Conservation (phyloP, 2,113 vertebrate genomes). For the Puntigrus tetrazona region DNA sequence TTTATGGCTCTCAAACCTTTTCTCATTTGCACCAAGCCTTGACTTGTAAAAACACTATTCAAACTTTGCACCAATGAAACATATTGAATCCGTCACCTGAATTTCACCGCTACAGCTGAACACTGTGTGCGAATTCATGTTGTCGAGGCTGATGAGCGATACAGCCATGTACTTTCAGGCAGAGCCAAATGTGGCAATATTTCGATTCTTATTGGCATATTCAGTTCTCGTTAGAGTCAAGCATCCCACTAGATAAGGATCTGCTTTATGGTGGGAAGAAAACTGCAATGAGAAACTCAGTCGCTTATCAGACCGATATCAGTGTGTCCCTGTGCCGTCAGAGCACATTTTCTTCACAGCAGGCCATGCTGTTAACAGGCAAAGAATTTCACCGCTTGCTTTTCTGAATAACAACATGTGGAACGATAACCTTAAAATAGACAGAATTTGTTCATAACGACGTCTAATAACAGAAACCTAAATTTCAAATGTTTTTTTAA, state of each 20-base stretch:
- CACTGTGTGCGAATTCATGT: background rate
- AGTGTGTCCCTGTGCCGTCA: slow-evolving; percentile 16
- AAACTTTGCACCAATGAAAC: background rate
- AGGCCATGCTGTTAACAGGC: slow-evolving; percentile 2
- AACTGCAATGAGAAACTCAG: slow-evolving; percentile 5
- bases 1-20: background rate
- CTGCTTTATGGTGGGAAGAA: slow-evolving; percentile 8
- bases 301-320: slow-evolving; percentile 3
- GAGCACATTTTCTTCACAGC: slow-evolving; percentile 14
- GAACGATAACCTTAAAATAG: slow-evolving; percentile 3
- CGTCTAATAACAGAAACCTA: background rate
- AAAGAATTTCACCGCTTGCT: background rate
- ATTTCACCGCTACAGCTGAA: background rate
- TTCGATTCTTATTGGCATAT: slow-evolving; percentile 17
- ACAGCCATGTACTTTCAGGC: background rate
- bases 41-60: background rate
- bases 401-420: slow-evolving; percentile 5
- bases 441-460: slow-evolving; percentile 23
- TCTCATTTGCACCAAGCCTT: background rate
- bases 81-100: background rate
- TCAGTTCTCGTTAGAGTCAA: slow-evolving; percentile 10
- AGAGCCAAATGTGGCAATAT: slow-evolving; percentile 15
- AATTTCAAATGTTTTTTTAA: background rate
- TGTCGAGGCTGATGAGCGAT: background rate
- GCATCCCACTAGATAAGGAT: slow-evolving; percentile 13